Percentiles rank a stretch among this genome's conserved stretches.
phyloP scores from a whole-genome alignment of 2,113 vertebrate genomes.

The Astur gentilis region DNA sequence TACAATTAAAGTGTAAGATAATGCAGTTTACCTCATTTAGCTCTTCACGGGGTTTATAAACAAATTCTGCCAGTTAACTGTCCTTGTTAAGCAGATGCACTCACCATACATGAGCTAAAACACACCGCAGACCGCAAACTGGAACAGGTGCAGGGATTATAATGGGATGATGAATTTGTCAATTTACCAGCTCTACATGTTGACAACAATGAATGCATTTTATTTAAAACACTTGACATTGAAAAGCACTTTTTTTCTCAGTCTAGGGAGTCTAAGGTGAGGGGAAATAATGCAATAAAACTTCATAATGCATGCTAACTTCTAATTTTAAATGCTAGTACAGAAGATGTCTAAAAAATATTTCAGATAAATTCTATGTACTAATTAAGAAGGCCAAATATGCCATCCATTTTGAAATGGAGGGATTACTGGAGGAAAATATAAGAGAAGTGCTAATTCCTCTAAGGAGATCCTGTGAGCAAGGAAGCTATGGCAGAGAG shows the following conservation, averaged over 20 bases:
- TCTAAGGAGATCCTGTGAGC: background rate
- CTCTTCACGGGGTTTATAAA: slow-evolving; percentile 73
- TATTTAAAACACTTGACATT: slow-evolving; percentile 1
- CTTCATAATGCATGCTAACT: background rate
- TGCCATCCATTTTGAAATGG: background rate
- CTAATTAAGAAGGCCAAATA: background rate
- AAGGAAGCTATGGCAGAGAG: background rate
- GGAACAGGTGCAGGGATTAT: slow-evolving; percentile 71
- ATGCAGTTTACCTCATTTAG: slow-evolving; percentile 76
- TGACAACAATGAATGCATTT: slow-evolving; percentile 16
- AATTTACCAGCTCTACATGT: slow-evolving; percentile 36
- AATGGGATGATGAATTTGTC: slow-evolving; percentile 54
- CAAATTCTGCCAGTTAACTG: slow-evolving; percentile 73
- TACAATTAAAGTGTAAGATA: slow-evolving; percentile 75
- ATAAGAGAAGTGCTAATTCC: background rate
- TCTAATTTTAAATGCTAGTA: background rate
- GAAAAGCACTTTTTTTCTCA: background rate
- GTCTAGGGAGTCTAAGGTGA: background rate
- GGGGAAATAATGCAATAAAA: background rate
- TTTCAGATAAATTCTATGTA: background rate
- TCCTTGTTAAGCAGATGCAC: slow-evolving; percentile 71
- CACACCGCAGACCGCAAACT: slow-evolving; percentile 29
- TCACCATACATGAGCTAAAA: slow-evolving; percentile 57
- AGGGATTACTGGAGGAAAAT: background rate
- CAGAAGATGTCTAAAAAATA: background rate